Base-by-base conservation (phyloP, 2,797 vertebrate genomes). In the Antennarius maculatus region DNA sequence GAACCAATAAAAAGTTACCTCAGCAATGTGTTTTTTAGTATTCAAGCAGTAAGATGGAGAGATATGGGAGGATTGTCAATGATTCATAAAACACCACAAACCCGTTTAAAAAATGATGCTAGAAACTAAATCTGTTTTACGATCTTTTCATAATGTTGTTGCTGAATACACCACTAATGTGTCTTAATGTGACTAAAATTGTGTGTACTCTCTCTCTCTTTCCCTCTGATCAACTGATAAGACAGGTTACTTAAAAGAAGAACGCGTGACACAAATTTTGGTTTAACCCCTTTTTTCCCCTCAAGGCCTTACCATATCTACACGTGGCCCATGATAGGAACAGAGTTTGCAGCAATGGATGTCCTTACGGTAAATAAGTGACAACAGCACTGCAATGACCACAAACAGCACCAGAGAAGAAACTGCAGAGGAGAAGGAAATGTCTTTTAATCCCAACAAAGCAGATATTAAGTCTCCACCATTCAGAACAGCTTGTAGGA, bases 301-400 rank as follows among this genome's bases (percentile, higher is more conserved):
- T 31, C 8, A 52, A 27, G 53, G 29, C 29, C 91, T 91, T 86
- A 90, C 94, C 91, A 89, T 91, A 68, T 91, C 92, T 85, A 79
- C 77, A 70, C 84, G 92, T 47, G 93, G 89, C 55, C 91, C 89
- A 74, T 89, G 94, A 84, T 94, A 94, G 83, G 93, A 92, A 69
- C 91, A 80, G 23, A 89, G 86, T 73, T 93, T 95, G 92, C 95
- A 95, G 89, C 94, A 94, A 62, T 91, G 90, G 27, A 91, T 89
- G 77, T 93, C 89, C 53, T 88, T 91, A 68, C 93, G 92, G 78
- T 93, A 95, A 54, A 95, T 90, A 43, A 94, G 85, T 80, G 93
- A 93, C 77, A 95, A 80, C 79, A 95, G 82, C 76, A 93, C 85
- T 73, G 94, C 76, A 49, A 95, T 78, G 2, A 94, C 84, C 71